These are phyloP conservation scores for Tenthredo scrophulariae DNA, from an alignment of 2,888 invertebrate species.

Conservation along the genomic window DNA sequence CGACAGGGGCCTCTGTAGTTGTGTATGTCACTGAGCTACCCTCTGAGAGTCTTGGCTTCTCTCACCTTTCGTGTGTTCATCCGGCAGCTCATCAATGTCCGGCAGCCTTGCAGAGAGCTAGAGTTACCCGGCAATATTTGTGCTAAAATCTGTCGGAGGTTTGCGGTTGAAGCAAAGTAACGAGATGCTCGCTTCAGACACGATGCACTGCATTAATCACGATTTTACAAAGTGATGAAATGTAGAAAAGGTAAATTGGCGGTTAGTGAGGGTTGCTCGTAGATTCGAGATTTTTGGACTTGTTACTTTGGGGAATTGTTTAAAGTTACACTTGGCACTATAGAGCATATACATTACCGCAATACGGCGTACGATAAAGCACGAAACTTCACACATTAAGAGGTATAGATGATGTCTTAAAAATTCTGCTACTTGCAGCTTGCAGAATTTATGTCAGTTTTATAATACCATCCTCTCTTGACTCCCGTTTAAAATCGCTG, in stretches of 20 bases:
- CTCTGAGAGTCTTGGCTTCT: background rate
- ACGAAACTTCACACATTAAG: constrained; percentile 46
- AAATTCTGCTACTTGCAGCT: constrained; percentile 22
- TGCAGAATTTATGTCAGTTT: constrained; percentile 9
- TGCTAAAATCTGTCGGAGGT: background rate
- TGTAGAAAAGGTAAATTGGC: background rate
- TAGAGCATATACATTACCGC: background rate
- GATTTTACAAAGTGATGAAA: constrained; percentile 13
- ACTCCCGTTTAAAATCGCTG: background rate
- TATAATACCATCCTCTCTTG: constrained; percentile 9
- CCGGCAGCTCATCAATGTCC: constrained; percentile 13
- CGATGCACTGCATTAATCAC: background rate
- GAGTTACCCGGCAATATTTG: background rate
- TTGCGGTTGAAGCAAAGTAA: constrained; percentile 21
- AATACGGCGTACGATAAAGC: background rate
- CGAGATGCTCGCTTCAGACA: constrained; percentile 24
- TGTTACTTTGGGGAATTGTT: background rate
- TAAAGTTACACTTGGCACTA: background rate
- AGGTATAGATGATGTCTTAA: background rate
- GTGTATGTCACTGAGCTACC: background rate
- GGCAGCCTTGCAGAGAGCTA: background rate
- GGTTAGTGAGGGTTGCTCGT: background rate
- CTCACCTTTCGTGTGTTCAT: background rate
- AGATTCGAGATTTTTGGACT: background rate
- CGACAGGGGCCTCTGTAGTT: background rate